Percentiles rank a stretch among this genome's conserved stretches.
phyloP scores from a whole-genome alignment of 2,113 vertebrate genomes.

The Tenrec ecaudatus region DNA sequence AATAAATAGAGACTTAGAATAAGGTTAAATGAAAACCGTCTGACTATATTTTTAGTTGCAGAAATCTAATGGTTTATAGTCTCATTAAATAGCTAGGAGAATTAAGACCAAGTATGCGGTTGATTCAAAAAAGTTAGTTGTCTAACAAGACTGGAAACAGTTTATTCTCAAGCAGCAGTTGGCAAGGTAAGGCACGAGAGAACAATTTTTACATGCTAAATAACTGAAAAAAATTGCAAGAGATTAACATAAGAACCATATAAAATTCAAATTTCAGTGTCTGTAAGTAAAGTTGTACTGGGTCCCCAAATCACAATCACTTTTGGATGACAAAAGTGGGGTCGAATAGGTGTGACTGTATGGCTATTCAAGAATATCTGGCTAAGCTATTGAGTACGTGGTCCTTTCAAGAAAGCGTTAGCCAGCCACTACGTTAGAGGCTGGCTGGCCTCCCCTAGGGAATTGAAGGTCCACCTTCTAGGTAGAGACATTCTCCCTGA shows the following conservation, averaged over 20 bases:
- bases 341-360: too few relatives aligned
- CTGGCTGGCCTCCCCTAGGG: background rate
- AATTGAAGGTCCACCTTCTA: background rate
- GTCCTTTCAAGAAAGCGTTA: background rate
- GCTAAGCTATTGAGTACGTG: background rate
- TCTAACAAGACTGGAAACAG: constrained; percentile 7
- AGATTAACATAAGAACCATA: background rate
- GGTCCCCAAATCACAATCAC: background rate
- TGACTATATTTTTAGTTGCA: too few relatives aligned
- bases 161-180: background rate
- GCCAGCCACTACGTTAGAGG: background rate
- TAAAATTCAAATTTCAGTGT: constrained; percentile 13
- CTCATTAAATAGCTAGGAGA: too few relatives aligned
- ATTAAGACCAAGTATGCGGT: too few relatives aligned
- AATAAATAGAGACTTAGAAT: too few relatives aligned
- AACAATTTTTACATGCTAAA: constrained; percentile 23
- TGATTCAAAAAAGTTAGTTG: background rate
- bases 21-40: too few relatives aligned
- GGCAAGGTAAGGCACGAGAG: background rate
- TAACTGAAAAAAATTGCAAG: background rate
- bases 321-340: background rate
- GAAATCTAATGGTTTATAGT: too few relatives aligned
- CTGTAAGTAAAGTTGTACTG: background rate
- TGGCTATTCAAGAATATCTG: too few relatives aligned
- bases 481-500: background rate